Evolutionary conservation across 2,797 vertebrate species (phyloP).

Genomic region (Coregonus suidteri): DNA sequence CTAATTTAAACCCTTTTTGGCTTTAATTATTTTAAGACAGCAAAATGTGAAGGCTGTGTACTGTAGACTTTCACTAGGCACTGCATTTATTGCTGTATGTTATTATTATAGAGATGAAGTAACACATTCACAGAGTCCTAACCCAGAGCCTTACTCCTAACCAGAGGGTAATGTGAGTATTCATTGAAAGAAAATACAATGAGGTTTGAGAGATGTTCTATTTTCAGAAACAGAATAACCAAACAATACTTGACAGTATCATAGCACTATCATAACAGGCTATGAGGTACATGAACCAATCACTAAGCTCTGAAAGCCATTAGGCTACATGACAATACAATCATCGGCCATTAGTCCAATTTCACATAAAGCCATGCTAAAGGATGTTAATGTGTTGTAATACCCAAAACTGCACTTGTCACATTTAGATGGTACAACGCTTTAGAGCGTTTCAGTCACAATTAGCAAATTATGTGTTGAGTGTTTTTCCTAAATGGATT

Average conservation of each 20-base stretch:
- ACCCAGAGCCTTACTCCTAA: neutral
- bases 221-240: neutral
- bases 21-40: no score
- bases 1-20: neutral
- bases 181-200: neutral
- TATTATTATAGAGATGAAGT: neutral
- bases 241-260: neutral
- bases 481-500: slow-evolving; percentile 12
- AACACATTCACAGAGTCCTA: neutral
- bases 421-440: neutral
- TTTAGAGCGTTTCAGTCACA: slow-evolving; percentile 38
- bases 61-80: no score
- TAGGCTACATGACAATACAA: neutral
- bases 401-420: neutral
- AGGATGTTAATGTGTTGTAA: neutral
- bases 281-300: neutral
- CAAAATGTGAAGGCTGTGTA: no score
- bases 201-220: neutral
- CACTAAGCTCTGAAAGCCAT: neutral
- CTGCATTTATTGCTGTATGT: neutral
- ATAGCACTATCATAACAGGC: neutral
- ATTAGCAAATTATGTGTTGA: slow-evolving; percentile 33
- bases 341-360: neutral
- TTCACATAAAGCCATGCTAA: neutral
- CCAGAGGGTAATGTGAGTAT: neutral